Base-by-base conservation (phyloP, 2,888 invertebrate genomes). In the Idaea dimidiata region DNA sequence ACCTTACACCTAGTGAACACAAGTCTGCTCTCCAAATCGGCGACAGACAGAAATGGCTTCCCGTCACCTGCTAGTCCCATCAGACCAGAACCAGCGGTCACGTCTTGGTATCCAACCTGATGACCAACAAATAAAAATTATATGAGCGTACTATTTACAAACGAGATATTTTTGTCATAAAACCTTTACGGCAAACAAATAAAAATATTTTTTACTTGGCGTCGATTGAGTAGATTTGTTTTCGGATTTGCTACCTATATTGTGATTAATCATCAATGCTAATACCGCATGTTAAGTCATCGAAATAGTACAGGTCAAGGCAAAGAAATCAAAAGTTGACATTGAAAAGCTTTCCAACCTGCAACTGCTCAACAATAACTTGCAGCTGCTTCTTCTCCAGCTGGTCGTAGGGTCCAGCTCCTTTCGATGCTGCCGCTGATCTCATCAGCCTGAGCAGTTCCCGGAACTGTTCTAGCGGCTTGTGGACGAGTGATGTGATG, bases 1-100 rank as follows among this genome's bases (percentile, higher is more conserved):
- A 95, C 95, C 93, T 97, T 97, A 93, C 97, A 97, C 87, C 97
- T 95, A 77, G 97, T 97, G 91, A 97, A 97, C 75, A 97, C 97
- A 83, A 97, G 94, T 76, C 97, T 93, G 78, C 97, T 96, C 84
- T 97, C 97, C 70, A 97, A 93, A 83, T 97, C 97, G 78, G 97
- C 96, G 60, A 97, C 94, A 16, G 97, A 96, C 6, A 97, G 87
- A 66, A 97, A 82, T 0, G 97, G 97, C 65, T 96, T 94, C 0
- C 97, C 97, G 78, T 97, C 97, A 16, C 96, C 96, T 61, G 96
- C 94, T 0, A 97, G 95, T 71, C 97, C 97, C 97, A 97, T 97
- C 6, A 97, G 89, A 3, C 97, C 97, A 16, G 96, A 96, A 66
- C 95, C 96, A 7, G 96, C 95, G 0, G 97, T 97, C 16, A 97